phyloP scores from a whole-genome alignment of 1,140 invertebrate genomes.

The Harpegnathos saltator region DNA sequence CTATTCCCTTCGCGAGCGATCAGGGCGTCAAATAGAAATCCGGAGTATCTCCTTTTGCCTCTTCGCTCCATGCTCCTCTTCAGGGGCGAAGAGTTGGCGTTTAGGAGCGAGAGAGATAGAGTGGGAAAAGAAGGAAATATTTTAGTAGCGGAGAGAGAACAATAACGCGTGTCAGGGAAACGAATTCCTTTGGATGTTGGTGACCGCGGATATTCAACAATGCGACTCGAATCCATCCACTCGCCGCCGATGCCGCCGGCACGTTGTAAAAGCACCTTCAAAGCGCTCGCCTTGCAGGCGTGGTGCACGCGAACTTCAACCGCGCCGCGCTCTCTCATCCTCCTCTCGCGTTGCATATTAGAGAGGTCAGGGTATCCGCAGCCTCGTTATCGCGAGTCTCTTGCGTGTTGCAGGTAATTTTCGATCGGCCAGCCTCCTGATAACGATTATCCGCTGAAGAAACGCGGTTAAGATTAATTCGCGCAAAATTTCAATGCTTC shows the following conservation, averaged over 20 bases:
- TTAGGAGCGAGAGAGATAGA: too few relatives aligned
- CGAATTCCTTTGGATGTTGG: not conserved
- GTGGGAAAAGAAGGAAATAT: too few relatives aligned
- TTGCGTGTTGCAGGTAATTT: constrained; percentile 3
- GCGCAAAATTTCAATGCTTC: not conserved
- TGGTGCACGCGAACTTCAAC: constrained; percentile 64
- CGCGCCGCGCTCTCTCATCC: constrained; percentile 1
- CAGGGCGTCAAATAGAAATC: not conserved
- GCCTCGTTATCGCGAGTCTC: constrained; percentile 5
- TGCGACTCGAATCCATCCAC: not conserved
- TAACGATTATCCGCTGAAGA: not conserved
- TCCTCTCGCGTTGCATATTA: constrained; percentile 36
- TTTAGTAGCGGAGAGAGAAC: not conserved
- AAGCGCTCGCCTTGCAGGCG: constrained; percentile 49
- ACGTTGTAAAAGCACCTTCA: not conserved
- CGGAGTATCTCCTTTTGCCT: not conserved
- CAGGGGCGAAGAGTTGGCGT: too few relatives aligned
- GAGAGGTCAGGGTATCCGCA: constrained; percentile 26
- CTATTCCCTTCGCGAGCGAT: too few relatives aligned
- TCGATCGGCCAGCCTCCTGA: not conserved
- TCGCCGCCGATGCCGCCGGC: not conserved
- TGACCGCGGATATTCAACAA: not conserved
- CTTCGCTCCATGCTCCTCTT: too few relatives aligned
- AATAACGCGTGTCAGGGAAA: not conserved
- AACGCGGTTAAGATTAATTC: not conserved